A percentile compares a stretch with the other conserved stretches of the same genome.
phyloP scores from a whole-genome alignment of 2,113 vertebrate species.

The Dendrocopos noguchii region DNA sequence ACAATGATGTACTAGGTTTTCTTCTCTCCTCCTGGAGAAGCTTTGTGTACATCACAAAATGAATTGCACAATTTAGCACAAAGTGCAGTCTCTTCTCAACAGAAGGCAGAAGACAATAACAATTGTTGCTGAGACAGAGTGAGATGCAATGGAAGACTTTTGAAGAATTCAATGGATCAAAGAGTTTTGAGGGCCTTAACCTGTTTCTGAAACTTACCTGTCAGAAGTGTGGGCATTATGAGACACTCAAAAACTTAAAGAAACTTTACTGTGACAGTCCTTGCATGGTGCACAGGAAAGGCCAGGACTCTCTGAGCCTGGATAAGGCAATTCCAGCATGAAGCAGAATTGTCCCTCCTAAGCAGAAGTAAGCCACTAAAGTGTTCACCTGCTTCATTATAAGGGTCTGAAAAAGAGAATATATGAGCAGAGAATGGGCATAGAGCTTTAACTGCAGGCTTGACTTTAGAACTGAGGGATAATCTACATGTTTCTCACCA shows the following conservation, averaged over 20 bases:
- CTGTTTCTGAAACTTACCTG: not conserved
- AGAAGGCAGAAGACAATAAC: not conserved
- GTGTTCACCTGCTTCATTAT: not conserved
- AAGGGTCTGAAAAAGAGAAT: not conserved
- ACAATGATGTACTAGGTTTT: not conserved
- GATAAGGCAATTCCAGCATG: not conserved
- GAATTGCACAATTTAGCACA: not conserved
- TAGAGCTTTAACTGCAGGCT: not conserved
- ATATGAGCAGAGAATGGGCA: not conserved
- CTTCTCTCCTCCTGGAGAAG: not conserved
- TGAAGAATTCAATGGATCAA: not conserved
- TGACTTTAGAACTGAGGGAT: not conserved
- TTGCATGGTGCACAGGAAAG: not conserved
- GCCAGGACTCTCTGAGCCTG: fast-evolving
- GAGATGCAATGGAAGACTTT: not conserved
- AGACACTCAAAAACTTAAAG: not conserved
- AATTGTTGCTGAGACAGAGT: not conserved
- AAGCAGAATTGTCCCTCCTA: not conserved
- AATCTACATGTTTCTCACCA: not conserved
- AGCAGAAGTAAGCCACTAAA: not conserved
- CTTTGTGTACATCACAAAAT: not conserved
- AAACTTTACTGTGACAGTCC: not conserved
- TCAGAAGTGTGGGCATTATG: not conserved
- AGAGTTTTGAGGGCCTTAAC: not conserved
- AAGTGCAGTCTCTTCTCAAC: not conserved